phyloP scores from a whole-genome alignment of 2,113 vertebrate genomes.

The human (Homo sapiens) region GRCh38 chr3:50410001-50410500 shows the following conservation, averaged over 20 bases:
- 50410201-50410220: not conserved
- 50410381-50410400: not conserved
- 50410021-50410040: not conserved
- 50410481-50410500: not conserved
- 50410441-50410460: not conserved
- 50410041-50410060: not conserved
- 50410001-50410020: not conserved
- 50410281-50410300: not conserved
- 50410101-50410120: not conserved
- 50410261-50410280: not conserved
- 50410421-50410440: not conserved
- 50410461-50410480: not conserved
- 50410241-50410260: not conserved
- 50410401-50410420: not conserved
- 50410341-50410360: not conserved
- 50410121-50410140: not conserved
- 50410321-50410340: not conserved
- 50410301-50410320: not conserved
- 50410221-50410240: not conserved
- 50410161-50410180: not conserved
- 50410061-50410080: not conserved
- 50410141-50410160: not conserved
- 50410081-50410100: not conserved
- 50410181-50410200: not conserved
- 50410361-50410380: not conserved